Conservation (phyloP, 1,140 invertebrate species). For the Meloidogyne hapla region DNA sequence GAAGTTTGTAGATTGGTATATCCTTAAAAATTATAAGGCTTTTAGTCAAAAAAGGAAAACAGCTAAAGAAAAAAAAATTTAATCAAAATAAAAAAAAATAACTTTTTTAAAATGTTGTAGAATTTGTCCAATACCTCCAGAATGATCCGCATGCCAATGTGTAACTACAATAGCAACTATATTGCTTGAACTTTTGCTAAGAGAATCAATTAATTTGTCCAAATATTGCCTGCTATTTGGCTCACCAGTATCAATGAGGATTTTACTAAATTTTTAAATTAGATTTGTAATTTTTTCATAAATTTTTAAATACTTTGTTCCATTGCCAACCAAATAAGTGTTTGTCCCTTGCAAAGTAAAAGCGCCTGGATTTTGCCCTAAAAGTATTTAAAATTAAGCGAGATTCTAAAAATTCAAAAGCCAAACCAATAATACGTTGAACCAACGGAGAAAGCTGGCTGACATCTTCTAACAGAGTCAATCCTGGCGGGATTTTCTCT, state of each 20-base stretch:
- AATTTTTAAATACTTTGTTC: constrained; percentile 72
- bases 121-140: constrained; percentile 75
- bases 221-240: constrained; percentile 77
- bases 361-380: constrained; percentile 88
- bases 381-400: constrained; percentile 65
- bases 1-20: constrained; percentile 75
- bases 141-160: constrained; percentile 94
- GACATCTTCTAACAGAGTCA: constrained; percentile 73
- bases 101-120: constrained; percentile 1
- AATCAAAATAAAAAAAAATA: too few relatives aligned
- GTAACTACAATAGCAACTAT: constrained; percentile 84
- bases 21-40: background rate
- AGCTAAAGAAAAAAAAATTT: constrained; percentile 57
- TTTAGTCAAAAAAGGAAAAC: too few relatives aligned
- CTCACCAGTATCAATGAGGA: constrained; percentile 87
- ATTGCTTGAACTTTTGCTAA: constrained; percentile 67
- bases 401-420: constrained; percentile 64
- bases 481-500: constrained; percentile 54
- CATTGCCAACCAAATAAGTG: constrained; percentile 87
- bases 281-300: too few relatives aligned
- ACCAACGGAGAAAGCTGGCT: constrained; percentile 76
- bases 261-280: constrained; percentile 71
- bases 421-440: constrained; percentile 86
- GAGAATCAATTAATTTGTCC: constrained; percentile 73
- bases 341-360: constrained; percentile 96